phyloP scores from a whole-genome alignment of 2,113 vertebrate species.

The Lucifuga dentata region DNA sequence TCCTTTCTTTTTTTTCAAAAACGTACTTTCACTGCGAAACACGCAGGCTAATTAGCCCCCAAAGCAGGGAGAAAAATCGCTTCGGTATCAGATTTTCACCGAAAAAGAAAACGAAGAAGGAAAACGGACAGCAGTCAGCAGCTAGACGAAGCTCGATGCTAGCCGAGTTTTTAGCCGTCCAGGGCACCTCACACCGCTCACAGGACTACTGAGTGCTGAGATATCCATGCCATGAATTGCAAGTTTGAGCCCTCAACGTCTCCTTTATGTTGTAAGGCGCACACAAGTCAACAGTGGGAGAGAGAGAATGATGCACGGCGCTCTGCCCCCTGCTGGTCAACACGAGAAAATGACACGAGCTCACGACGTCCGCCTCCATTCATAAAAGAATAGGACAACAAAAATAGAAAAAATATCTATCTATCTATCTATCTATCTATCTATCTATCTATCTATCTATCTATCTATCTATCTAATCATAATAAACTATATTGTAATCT shows the following conservation, averaged over 20 bases:
- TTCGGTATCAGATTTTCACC: constrained; percentile 49
- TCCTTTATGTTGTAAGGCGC: constrained; percentile 64
- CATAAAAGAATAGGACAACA: constrained; percentile 76
- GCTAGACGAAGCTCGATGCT: constrained; percentile 24
- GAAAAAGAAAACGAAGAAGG: constrained; percentile 26
- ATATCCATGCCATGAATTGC: constrained; percentile 58
- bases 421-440: no score
- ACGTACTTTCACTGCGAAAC: constrained; percentile 7
- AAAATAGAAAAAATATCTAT: constrained; percentile 21
- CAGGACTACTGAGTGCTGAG: constrained; percentile 33
- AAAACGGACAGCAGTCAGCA: constrained; percentile 5
- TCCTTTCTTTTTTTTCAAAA: background rate
- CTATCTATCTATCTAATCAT: no score
- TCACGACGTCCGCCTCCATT: constrained; percentile 74
- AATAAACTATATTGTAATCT: no score
- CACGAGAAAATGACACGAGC: constrained; percentile 21
- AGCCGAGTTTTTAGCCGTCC: constrained; percentile 35
- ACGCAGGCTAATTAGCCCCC: constrained; percentile 26
- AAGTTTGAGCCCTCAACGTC: constrained; percentile 57
- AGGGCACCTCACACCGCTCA: constrained; percentile 6
- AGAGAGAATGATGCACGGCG: constrained; percentile 28
- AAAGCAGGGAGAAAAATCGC: constrained; percentile 21
- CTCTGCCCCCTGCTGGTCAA: constrained; percentile 68
- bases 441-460: no score
- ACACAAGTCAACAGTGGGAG: constrained; percentile 5